Conservation (phyloP, 2,797 vertebrate genomes). For the Gymnothorax reevesii region DNA sequence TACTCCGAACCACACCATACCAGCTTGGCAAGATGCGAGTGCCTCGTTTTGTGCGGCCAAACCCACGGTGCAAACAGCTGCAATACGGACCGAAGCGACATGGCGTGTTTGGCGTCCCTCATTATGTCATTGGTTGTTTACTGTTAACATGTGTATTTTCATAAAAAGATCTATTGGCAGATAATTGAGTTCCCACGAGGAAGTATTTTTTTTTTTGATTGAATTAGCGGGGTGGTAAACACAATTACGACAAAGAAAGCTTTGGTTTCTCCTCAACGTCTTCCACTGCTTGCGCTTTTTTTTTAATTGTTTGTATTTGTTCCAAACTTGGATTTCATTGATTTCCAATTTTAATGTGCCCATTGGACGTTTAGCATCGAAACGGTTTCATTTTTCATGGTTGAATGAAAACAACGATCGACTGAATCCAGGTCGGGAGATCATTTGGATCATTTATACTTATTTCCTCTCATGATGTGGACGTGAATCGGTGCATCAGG, state of each 20-base stretch:
- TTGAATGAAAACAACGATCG: constrained; percentile 11
- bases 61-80: background rate
- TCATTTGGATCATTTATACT: constrained; percentile 26
- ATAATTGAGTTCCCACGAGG: background rate
- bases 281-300: background rate
- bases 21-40: constrained; percentile 51
- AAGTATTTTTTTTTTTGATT: constrained; percentile 11
- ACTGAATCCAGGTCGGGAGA: background rate
- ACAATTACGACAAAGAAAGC: background rate
- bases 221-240: constrained; percentile 9
- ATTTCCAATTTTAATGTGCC: constrained; percentile 1
- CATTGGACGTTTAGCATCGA: background rate
- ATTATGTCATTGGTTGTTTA: background rate
- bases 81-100: constrained; percentile 34
- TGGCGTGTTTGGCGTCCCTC: background rate
- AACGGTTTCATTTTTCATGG: constrained; percentile 18
- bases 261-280: background rate
- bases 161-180: background rate
- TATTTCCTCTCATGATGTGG: background rate
- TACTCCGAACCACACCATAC: constrained; percentile 44
- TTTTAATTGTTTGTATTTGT: constrained; percentile 19
- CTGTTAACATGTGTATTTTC: background rate
- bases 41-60: background rate
- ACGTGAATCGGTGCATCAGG: constrained; percentile 27
- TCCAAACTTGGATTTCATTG: constrained; percentile 10